Conservation (phyloP, 2,113 vertebrate species). For the Halcyon malimbica region DNA sequence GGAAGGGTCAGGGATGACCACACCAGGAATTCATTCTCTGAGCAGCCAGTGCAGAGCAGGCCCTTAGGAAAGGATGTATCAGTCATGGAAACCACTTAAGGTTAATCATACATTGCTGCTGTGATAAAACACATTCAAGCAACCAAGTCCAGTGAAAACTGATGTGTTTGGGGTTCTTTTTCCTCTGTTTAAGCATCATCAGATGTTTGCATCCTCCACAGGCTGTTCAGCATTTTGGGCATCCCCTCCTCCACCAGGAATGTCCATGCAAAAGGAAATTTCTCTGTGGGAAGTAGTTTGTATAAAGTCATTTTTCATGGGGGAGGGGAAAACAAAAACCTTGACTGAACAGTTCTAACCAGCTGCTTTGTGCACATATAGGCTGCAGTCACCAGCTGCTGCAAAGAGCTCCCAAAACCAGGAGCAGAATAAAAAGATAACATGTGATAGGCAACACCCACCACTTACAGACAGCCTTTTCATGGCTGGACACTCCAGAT, state of each 20-base stretch:
- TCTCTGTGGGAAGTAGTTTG: background rate
- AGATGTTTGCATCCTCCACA: background rate
- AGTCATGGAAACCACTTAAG: background rate
- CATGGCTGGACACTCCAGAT: accelerated
- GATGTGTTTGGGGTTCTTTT: background rate
- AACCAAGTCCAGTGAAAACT: background rate
- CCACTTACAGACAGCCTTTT: background rate
- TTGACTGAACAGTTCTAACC: background rate
- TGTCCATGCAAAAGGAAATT: background rate
- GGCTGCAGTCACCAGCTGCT: background rate
- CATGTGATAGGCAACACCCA: background rate
- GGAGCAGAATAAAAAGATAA: background rate
- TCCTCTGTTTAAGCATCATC: background rate
- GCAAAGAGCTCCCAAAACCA: background rate
- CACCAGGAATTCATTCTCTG: background rate
- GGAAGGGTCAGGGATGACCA: background rate
- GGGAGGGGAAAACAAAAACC: background rate
- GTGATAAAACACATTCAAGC: background rate
- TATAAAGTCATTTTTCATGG: background rate
- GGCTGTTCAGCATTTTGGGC: background rate
- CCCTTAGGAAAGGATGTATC: background rate
- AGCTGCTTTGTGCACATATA: background rate
- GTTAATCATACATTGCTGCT: background rate
- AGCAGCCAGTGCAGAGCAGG: background rate
- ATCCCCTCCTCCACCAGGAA: background rate